Evolutionary conservation across 2,797 vertebrate species (phyloP).

Genomic region (Sebastolobus altivelis): DNA sequence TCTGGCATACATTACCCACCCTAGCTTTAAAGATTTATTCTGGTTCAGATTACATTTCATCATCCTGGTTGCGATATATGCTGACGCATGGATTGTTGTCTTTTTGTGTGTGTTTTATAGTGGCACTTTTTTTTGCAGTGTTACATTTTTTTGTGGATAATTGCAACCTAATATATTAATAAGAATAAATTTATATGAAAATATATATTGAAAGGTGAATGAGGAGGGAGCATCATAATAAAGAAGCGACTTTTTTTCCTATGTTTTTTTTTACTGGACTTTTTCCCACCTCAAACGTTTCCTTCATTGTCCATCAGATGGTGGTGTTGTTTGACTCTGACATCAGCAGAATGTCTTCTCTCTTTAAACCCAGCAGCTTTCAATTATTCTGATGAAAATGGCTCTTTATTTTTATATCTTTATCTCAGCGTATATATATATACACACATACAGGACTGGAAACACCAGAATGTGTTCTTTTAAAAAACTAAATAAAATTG

Average conservation of each 20-base stretch:
- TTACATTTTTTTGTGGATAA: conserved; percentile 48
- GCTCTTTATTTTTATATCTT: not conserved
- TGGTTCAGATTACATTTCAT: conserved; percentile 19
- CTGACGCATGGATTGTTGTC: conserved; percentile 55
- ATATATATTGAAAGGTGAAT: conserved; percentile 29
- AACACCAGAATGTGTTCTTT: not conserved
- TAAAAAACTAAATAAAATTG: too few species aligned
- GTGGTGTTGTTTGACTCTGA: conserved; percentile 1
- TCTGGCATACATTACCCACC: not conserved
- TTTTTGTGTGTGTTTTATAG: conserved; percentile 46
- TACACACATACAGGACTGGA: not conserved
- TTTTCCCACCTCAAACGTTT: not conserved
- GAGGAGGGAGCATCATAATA: conserved; percentile 36
- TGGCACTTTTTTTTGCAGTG: conserved; percentile 56
- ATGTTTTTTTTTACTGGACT: not conserved
- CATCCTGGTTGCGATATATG: conserved; percentile 13
- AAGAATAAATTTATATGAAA: conserved; percentile 46
- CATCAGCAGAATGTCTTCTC: not conserved
- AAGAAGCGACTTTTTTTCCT: conserved; percentile 49
- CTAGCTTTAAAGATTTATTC: conserved; percentile 8
- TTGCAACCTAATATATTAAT: conserved; percentile 40
- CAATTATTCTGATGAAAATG: not conserved
- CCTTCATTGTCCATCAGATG: conserved; percentile 59
- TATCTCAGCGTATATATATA: not conserved
- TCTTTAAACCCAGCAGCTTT: not conserved